Base-by-base conservation (phyloP, 2,113 vertebrate species). In the Thomomys bottae region DNA sequence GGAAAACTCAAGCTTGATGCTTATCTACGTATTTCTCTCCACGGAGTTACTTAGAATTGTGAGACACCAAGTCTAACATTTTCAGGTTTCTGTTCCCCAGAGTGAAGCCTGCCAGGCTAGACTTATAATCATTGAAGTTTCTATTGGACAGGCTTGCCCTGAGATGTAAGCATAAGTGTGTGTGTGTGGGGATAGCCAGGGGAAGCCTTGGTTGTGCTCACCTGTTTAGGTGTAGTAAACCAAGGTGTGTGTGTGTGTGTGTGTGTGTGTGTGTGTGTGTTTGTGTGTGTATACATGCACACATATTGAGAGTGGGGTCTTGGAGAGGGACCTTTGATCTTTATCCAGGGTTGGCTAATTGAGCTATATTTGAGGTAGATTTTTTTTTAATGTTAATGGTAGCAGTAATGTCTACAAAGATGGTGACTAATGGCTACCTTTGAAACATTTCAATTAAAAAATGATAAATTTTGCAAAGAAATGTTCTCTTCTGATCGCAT, bases 161-260 rank as follows among this genome's bases (percentile, higher is more conserved):
- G 28, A 40, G 1, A 1, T 61, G 40, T 28, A 26, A 32, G 20
- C 36, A 6, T 3, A 4, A 34, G 6, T 26, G n/a, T 3, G 9
- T n/a, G n/a, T n/a, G n/a, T n/a, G n/a, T n/a, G n/a, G n/a, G n/a
- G 10, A 20, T 2, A 5, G 0, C 3, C 54, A 1, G 0, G 2
- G 36, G 76, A 7, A 5, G 4, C 5, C 34, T 34, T 2, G 9
- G 10, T 49, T 1, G 0, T 1, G 84, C 0, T 12, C 9, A 21
- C 66, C 75, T 61, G 87, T 45, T 73, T 4, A 8, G 26, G 28
- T 6, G 38, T 9, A 6, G 23, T 21, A 59, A 20, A 24, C 3
- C 34, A 30, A 18, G n/a, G 24, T 1, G 12, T 11, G 3, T 61
- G 59, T 61, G 59, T 24, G 57, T n/a, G n/a, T n/a, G n/a, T n/a